A percentile compares a stretch with the other conserved stretches of the same genome.
Conservation (phyloP, 2,797 vertebrate species). For the Notolabrus celidotus region DNA sequence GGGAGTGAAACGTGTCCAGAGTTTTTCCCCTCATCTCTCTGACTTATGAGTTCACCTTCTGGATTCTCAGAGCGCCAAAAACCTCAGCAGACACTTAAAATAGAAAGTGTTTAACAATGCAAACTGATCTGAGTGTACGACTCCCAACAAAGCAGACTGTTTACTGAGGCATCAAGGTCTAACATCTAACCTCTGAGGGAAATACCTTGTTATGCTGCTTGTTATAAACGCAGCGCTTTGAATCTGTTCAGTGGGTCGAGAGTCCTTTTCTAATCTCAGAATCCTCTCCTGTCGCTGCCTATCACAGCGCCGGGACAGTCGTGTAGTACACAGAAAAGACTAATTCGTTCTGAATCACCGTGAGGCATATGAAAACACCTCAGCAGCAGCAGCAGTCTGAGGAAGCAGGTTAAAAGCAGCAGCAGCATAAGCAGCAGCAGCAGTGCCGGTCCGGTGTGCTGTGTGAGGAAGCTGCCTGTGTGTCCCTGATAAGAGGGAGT, state of each 20-base stretch:
- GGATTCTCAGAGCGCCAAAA: neutral
- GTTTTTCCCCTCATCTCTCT: no score
- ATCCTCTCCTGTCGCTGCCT: slow-evolving; percentile 27
- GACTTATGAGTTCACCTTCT: neutral
- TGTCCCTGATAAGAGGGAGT: slow-evolving; percentile 74
- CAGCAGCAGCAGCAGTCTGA: slow-evolving; percentile 25
- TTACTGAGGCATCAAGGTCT: neutral
- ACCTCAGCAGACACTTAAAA: neutral
- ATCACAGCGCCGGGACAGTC: slow-evolving; percentile 30
- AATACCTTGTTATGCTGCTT: slow-evolving; percentile 7
- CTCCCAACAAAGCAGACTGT: slow-evolving; percentile 1
- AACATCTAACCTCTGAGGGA: slow-evolving; percentile 1
- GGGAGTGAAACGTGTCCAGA: no score
- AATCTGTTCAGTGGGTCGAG: slow-evolving; percentile 2
- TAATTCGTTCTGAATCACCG: slow-evolving; percentile 55
- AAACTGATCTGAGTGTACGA: neutral
- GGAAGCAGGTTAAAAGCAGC: slow-evolving; percentile 58
- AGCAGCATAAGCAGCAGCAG: slow-evolving; percentile 48
- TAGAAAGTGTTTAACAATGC: neutral
- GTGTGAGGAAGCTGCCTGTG: slow-evolving; percentile 72
- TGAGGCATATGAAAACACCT: slow-evolving; percentile 53
- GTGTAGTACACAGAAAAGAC: slow-evolving; percentile 43
- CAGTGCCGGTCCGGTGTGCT: slow-evolving; percentile 51
- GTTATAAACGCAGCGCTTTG: slow-evolving; percentile 17
- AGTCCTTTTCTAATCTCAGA: slow-evolving; percentile 35